A percentile compares a stretch with the other conserved stretches of the same genome.
phyloP scores from a whole-genome alignment of 1,140 invertebrate genomes.

The fruit fly (Drosophila melanogaster) region DNA sequence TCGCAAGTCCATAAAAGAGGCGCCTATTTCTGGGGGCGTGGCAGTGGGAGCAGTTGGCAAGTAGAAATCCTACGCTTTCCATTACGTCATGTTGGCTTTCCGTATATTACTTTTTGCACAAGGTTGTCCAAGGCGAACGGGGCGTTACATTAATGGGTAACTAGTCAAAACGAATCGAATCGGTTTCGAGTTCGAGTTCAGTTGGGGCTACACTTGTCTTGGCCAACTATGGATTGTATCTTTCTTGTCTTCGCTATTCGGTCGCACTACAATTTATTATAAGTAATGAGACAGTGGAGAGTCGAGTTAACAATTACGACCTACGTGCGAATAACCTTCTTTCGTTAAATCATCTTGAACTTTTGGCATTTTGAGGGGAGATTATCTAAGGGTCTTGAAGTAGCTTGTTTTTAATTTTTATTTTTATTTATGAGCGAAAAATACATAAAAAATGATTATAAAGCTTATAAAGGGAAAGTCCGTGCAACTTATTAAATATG shows the following conservation, averaged over 20 bases:
- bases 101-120: constrained; percentile 46
- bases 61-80: constrained; percentile 70
- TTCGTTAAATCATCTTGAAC: constrained; percentile 59
- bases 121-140: constrained; percentile 82
- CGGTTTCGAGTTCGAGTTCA: constrained; percentile 15
- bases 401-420: background rate
- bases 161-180: constrained; percentile 49
- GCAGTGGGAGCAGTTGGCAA: constrained; percentile 33
- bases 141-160: constrained; percentile 79
- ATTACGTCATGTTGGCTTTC: constrained; percentile 63
- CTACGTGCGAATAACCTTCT: constrained; percentile 59
- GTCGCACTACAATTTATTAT: constrained; percentile 62
- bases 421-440: background rate
- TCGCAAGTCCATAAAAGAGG: background rate
- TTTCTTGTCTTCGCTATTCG: constrained; percentile 42
- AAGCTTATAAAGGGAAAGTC: background rate
- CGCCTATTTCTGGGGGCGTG: constrained; percentile 52
- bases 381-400: background rate
- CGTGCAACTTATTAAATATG: too few species aligned
- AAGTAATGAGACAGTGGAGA: constrained; percentile 68
- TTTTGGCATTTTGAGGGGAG: constrained; percentile 51
- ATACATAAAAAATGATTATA: background rate
- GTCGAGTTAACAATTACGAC: constrained; percentile 71
- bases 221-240: constrained; percentile 57
- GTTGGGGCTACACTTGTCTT: constrained; percentile 59